A percentile compares a stretch with the other conserved stretches of the same genome.
Conservation (phyloP, 2,113 vertebrate species). For the Larimichthys crocea region DNA sequence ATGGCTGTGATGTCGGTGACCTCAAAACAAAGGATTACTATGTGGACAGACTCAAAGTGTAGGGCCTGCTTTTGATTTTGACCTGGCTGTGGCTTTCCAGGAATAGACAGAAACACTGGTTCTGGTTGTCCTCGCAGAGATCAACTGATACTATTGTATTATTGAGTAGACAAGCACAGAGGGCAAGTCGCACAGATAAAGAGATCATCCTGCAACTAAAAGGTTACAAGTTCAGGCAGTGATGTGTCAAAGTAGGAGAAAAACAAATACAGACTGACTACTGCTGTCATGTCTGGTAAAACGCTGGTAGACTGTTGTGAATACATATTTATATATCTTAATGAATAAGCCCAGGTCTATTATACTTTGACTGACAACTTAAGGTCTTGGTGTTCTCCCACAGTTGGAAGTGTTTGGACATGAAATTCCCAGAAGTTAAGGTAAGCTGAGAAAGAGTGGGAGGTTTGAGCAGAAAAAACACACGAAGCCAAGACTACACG, state of each 20-base stretch:
- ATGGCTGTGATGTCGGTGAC: not conserved
- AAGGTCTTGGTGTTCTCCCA: slow-evolving; percentile 16
- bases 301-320: too few relatives aligned
- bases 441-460: slow-evolving; percentile 35
- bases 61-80: not conserved
- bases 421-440: slow-evolving; percentile 35
- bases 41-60: not conserved
- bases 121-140: not conserved
- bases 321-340: not conserved
- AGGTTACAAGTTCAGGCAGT: slow-evolving; percentile 6
- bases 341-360: not conserved
- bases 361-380: not conserved
- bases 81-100: not conserved
- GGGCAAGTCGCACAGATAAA: not conserved
- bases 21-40: not conserved
- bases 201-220: not conserved
- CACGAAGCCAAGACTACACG: slow-evolving; percentile 17
- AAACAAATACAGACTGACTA: too few relatives aligned
- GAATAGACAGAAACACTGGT: slow-evolving; percentile 4
- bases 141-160: slow-evolving; percentile 4
- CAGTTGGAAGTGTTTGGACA: slow-evolving; percentile 36
- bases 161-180: slow-evolving; percentile 3
- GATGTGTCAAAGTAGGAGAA: too few relatives aligned
- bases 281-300: not conserved
- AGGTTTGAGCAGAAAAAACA: slow-evolving; percentile 16